Evolutionary conservation across 2,113 vertebrate genomes (phyloP), one percentile per base, ranked within the genome.

Genomic region (Rhea americana): DNA sequence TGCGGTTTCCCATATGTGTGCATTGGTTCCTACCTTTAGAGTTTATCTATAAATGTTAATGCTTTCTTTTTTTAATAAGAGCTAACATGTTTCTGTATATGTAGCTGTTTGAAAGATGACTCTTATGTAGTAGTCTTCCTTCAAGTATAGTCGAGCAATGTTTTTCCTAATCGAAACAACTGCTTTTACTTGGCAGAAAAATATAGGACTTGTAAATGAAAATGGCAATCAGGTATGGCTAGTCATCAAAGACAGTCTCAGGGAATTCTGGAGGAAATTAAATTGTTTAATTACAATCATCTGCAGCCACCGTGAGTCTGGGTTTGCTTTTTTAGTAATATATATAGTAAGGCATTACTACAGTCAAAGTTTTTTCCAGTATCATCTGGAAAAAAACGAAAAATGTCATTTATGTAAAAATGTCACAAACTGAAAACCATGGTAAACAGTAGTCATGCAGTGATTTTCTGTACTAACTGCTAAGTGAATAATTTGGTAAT

Each of bases 111-210:
- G 20, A 75, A 72, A 21, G 32, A 66, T 50, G 3, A 7, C 26
- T 81, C 66, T 72, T 91, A 83, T 92, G 87, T 86, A 93, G 86
- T 58, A 95, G 80, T 45, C 93, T 96, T 90, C 20, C 32, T 87
- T 51, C 83, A 56, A 61, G 14, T 85, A 32, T 50, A 82, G 30
- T 30, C 72, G 87, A 74, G n/a, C 5, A 91, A 17, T 82, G 41
- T 58, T 92, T 89, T 92, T 82, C 48, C n/a, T 59, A 51, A 16
- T 37, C 9, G 16, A 35, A 87, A 82, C 0, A 0, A 26, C 58
- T 77, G 45, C 11, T 70, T 85, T 80, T 67, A 85, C 12, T 92
- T 88, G 48, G 71, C 41, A 94, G 65, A 61, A 88, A 71, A 91
- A 86, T 65, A 85, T 62, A 89, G 58, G 74, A 5, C 5, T 51